These are phyloP conservation scores for Emesis russula DNA, from an alignment of 2,888 invertebrate genomes.

Conservation along the genomic window DNA sequence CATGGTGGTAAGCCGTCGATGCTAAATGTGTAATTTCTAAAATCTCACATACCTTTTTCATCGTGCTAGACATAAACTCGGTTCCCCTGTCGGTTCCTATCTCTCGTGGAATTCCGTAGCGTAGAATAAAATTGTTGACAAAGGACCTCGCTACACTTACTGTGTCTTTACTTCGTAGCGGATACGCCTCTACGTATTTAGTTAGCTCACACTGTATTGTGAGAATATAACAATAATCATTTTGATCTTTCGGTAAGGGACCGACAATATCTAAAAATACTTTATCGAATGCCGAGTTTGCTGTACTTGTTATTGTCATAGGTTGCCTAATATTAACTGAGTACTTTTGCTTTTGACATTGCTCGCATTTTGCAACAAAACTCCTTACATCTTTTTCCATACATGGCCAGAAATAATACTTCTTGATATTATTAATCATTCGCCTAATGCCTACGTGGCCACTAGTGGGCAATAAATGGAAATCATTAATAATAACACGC, in stretches of 20 bases:
- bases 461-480: too few species aligned
- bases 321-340: conserved; percentile 26
- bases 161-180: conserved; percentile 33
- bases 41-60: conserved; percentile 46
- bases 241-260: conserved; percentile 63
- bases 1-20: conserved; percentile 57
- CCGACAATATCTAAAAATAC: too few species aligned
- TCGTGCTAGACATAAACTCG: conserved; percentile 26
- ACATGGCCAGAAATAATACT: too few species aligned
- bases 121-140: conserved; percentile 62
- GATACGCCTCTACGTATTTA: conserved; percentile 72
- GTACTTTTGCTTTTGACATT: neutral
- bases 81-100: conserved; percentile 61
- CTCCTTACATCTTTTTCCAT: conserved; percentile 41
- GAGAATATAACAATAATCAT: conserved; percentile 70
- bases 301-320: conserved; percentile 56
- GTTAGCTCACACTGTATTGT: conserved; percentile 80
- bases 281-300: conserved; percentile 56
- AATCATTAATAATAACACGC: too few species aligned
- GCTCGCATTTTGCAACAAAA: conserved; percentile 46
- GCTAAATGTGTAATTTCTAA: conserved; percentile 42
- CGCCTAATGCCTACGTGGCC: too few species aligned
- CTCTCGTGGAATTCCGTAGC: conserved; percentile 54
- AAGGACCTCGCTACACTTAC: conserved; percentile 54
- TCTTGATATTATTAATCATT: too few species aligned